phyloP scores from a whole-genome alignment of 35 echinoderm and acorn worm genomes.

The Holothuria glaberrima region DNA sequence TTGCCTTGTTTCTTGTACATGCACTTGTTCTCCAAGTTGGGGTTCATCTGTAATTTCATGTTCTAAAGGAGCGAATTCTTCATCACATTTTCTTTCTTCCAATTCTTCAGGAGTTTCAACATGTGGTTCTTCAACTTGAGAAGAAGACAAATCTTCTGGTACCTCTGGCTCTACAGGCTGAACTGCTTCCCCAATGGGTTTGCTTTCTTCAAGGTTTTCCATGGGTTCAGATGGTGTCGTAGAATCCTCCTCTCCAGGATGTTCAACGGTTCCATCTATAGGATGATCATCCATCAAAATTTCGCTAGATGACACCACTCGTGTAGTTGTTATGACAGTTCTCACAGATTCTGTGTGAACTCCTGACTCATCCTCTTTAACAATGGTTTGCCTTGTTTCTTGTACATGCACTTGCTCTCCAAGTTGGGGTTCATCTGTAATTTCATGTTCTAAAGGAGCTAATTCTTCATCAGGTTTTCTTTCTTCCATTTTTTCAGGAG shows the following conservation, averaged over 20 bases:
- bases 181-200: neutral
- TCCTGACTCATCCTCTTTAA: neutral
- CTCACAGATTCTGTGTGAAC: constrained; percentile 1
- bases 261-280: too few species aligned
- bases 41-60: neutral
- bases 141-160: too few species aligned
- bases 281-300: constrained; percentile 15
- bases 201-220: neutral
- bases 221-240: neutral
- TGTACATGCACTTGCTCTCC: neutral
- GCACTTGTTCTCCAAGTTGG: neutral
- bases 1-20: neutral
- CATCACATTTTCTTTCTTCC: neutral
- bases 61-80: neutral
- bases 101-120: neutral
- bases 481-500: neutral
- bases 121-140: too few species aligned
- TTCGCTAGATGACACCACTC: constrained; percentile 1
- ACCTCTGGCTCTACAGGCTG: too few species aligned
- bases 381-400: neutral
- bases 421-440: neutral
- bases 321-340: constrained; percentile 27
- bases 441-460: neutral
- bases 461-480: neutral
- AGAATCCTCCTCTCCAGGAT: neutral